These are phyloP conservation scores for Ichneumoninae sp. DNA, from an alignment of 2,888 invertebrate genomes.

Conservation along the genomic window DNA sequence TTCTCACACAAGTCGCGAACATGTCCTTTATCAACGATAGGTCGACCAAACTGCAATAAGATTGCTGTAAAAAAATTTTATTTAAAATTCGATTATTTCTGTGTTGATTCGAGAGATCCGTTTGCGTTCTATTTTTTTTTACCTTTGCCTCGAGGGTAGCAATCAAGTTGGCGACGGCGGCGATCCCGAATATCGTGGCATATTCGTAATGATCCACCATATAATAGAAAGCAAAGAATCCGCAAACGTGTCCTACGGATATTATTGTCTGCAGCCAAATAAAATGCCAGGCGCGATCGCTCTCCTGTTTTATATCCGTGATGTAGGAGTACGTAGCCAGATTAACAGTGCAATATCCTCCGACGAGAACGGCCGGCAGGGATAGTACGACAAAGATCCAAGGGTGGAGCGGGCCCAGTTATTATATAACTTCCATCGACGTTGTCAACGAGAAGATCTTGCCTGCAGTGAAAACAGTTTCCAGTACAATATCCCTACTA, in stretches of 20 bases:
- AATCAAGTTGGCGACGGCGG: constrained; percentile 83
- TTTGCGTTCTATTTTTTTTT: constrained; percentile 49
- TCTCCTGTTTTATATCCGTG: constrained; percentile 87
- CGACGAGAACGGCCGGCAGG: constrained; percentile 73
- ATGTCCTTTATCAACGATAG: constrained; percentile 86
- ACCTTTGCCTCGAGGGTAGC: constrained; percentile 82
- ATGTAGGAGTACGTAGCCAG: constrained; percentile 86
- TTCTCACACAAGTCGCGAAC: constrained; percentile 86
- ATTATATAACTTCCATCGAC: too few relatives aligned
- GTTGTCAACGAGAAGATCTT: too few relatives aligned
- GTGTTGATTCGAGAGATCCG: neutral
- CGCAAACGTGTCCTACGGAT: constrained; percentile 87
- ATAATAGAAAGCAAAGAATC: too few relatives aligned
- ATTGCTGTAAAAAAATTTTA: constrained; percentile 81
- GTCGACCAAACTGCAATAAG: constrained; percentile 84
- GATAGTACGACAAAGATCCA: constrained; percentile 76
- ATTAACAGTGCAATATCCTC: constrained; percentile 75
- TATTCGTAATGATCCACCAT: too few relatives aligned
- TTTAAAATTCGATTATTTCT: neutral
- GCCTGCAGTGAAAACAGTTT: too few relatives aligned
- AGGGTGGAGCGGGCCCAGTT: constrained; percentile 69
- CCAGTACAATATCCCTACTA: too few relatives aligned
- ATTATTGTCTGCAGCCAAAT: constrained; percentile 86
- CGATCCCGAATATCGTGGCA: constrained; percentile 86
- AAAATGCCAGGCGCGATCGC: constrained; percentile 85